These are phyloP conservation scores for Clavelina lepadiformis DNA, from an alignment of 23 tunicate species.

Conservation along the genomic window DNA sequence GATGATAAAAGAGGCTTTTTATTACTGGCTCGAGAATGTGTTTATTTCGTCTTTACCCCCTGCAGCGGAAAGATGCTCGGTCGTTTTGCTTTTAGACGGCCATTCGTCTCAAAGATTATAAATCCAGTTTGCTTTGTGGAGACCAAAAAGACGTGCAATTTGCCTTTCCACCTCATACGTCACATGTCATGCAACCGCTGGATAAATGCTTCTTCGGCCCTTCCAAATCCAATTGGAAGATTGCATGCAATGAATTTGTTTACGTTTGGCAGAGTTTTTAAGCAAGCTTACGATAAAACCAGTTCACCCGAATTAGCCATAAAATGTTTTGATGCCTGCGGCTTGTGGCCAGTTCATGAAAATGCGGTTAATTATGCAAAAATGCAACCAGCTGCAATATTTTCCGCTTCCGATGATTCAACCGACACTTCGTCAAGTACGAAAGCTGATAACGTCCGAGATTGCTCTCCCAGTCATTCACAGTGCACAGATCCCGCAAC, in stretches of 20 bases:
- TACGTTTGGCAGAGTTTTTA: neutral
- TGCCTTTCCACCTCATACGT: neutral
- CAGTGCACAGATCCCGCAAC: too few species aligned
- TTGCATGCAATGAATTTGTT: neutral
- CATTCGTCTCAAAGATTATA: slow-evolving; percentile 8
- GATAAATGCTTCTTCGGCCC: slow-evolving; percentile 11
- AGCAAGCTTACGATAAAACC: neutral
- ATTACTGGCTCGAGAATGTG: neutral
- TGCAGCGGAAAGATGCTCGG: neutral
- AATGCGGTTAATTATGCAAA: neutral
- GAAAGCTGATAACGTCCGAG: neutral
- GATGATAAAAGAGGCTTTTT: slow-evolving; percentile 9
- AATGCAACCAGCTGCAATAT: neutral
- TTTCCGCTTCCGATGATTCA: neutral
- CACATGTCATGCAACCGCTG: slow-evolving; percentile 6
- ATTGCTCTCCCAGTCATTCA: too few species aligned
- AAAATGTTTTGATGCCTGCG: neutral
- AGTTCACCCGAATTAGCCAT: neutral
- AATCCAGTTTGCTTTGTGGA: slow-evolving; percentile 1
- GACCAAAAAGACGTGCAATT: neutral
- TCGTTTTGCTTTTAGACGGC: slow-evolving; percentile 4
- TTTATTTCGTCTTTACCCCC: slow-evolving; percentile 6
- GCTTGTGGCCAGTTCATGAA: neutral
- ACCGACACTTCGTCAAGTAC: neutral
- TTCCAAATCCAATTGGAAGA: slow-evolving; percentile 8